Base-by-base conservation (phyloP, 2,888 invertebrate species). In the Chaetogeoica ovagalla region DNA sequence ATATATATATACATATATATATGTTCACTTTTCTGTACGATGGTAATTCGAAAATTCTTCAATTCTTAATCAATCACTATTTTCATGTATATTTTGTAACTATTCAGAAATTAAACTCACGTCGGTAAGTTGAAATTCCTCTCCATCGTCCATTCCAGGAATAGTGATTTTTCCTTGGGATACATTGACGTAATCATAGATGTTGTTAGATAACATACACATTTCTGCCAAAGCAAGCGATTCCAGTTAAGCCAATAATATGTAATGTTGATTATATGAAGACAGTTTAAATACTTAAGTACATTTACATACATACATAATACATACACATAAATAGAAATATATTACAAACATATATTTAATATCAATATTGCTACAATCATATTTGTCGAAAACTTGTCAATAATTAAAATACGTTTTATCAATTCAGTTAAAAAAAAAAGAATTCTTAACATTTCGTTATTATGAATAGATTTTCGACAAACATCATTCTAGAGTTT, bases 161-260 rank as follows among this genome's bases (percentile, higher is more conserved):
- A 98, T 97, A 86, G 92, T 93, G 87, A 92, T 91, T 91, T 97
- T 97, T 90, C 98, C 98, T 92, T 98, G 98, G 86, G 97, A 90
- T 87, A 97, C 94, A 91, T 92, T 94, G 90, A 90, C 88, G 91
- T 97, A 98, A 89, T 95, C 94, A 90, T 94, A 90, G 89, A 96
- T 92, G 90, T 97, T 92, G 88, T 96, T 91, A 85, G 91, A 91
- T 86, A 97, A 91, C 85, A 90, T 85, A 90, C 95, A 93, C 86
- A 88, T 90, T 0, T 91, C 96, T 96, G 91, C 86, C 87, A 86
- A 87, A 84, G 84, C 69, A 71, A 79, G 79, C 79, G 39, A 79
- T 71, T 71, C 19, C 39, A 71, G 21, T 55, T 84, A 85, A 84
- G 84, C 82, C 83, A 88, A 87, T 52, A 60, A 57, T n/a, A n/a